Conservation (phyloP, 2,888 invertebrate species). For the Taenaris catops region DNA sequence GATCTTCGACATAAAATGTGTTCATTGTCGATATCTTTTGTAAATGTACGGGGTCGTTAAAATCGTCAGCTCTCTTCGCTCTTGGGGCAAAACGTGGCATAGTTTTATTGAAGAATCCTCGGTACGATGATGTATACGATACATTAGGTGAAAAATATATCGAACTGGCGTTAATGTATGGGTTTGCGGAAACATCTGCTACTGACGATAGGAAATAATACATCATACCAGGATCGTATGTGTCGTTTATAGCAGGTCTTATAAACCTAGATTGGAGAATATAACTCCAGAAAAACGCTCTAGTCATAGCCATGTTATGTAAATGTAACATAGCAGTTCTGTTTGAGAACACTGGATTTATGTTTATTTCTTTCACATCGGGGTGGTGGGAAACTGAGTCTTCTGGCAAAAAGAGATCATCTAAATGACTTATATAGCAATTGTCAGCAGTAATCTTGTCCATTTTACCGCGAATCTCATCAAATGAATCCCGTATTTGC, state of each 20-base stretch:
- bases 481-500: slow-evolving; percentile 94
- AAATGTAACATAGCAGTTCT: slow-evolving; percentile 95
- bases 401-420: slow-evolving; percentile 90
- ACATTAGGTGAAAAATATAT: slow-evolving; percentile 96
- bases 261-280: slow-evolving; percentile 95
- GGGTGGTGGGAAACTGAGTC: slow-evolving; percentile 95
- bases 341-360: slow-evolving; percentile 96
- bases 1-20: slow-evolving; percentile 92
- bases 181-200: slow-evolving; percentile 96
- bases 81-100: slow-evolving; percentile 96
- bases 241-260: slow-evolving; percentile 93
- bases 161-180: slow-evolving; percentile 94
- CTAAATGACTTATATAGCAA: slow-evolving; percentile 92
- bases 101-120: slow-evolving; percentile 98
- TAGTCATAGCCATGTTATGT: slow-evolving; percentile 97
- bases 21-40: slow-evolving; percentile 97
- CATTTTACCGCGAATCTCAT: slow-evolving; percentile 91
- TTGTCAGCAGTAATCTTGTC: slow-evolving; percentile 92
- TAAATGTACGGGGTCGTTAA: slow-evolving; percentile 96
- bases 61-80: slow-evolving; percentile 94
- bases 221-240: slow-evolving; percentile 98
- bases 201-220: slow-evolving; percentile 97
- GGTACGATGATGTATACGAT: slow-evolving; percentile 95
- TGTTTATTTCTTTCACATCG: slow-evolving; percentile 95
- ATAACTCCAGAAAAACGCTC: slow-evolving; percentile 98